Evolutionary conservation across 1,140 invertebrate species (phyloP), one percentile per base, ranked within the genome.

Genomic region (Drosophila orosa): DNA sequence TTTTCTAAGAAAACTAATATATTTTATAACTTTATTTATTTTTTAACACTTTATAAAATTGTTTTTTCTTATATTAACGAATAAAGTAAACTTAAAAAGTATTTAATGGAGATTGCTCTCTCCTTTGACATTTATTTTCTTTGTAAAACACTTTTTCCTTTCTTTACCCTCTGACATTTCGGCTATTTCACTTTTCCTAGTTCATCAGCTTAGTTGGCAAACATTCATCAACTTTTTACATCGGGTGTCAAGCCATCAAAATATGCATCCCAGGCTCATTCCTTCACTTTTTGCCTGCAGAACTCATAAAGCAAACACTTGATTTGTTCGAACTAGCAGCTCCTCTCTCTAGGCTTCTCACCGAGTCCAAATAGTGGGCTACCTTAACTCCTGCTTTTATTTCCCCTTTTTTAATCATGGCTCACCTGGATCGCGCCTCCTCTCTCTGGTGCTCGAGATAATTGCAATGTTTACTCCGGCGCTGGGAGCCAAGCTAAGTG

Each of bases 391-490:
- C 39, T 44, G 3, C 35, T 25, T 60, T 68, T 22, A 52, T 50
- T 33, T 24, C 48, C 22, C 24, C 60, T 76, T 67, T 47, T 85
- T 86, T 87, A 86, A 86, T 86, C 83, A 86, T 67, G 67, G 79
- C 76, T 83, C 79, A 86, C 75, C 83, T 83, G 83, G 45, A 55
- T 65, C 52, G 62, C 63, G 55, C 45, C 17, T 19, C 40, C 5
- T 10, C 58, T 77, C 65, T 84, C 58, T 76, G 76, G 75, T 61
- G 66, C 80, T 80, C 60, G 80, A 74, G 79, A 87, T 86, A 86
- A 86, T 86, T 86, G 83, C 83, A 86, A 87, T 86, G 83, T 83
- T 86, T 86, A 83, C 83, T 80, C 47, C 78, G 61, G 55, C 66
- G 66, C 44, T 71, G 83, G 71, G 66, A 77, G 63, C 56, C 35